Evolutionary conservation across 2,797 vertebrate genomes (phyloP).

Genomic region (Poeciliopsis infans): DNA sequence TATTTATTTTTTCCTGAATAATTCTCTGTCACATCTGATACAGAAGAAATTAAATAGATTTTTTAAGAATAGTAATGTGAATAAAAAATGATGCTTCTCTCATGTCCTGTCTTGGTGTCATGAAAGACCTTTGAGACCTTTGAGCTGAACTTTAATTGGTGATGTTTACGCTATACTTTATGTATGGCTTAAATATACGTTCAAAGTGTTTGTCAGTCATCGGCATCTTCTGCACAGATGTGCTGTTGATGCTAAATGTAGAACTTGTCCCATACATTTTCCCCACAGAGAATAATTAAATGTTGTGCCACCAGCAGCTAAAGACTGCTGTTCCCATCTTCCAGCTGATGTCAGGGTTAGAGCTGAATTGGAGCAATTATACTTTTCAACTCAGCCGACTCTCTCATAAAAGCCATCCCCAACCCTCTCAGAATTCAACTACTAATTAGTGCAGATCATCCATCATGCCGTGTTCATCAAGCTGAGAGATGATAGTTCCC

Average conservation of each 20-base stretch:
- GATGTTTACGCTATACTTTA: background rate
- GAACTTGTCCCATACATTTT: background rate
- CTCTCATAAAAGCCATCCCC: background rate
- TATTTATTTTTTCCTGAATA: background rate
- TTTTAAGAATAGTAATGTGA: background rate
- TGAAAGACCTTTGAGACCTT: background rate
- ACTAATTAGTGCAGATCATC: background rate
- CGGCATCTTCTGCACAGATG: background rate
- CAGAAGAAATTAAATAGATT: background rate
- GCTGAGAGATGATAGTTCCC: background rate
- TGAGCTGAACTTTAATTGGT: background rate
- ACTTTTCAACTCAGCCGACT: background rate
- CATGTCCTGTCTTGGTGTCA: background rate
- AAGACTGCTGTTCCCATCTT: background rate
- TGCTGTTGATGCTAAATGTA: background rate
- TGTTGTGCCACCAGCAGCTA: background rate
- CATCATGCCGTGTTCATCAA: background rate
- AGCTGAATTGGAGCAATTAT: background rate
- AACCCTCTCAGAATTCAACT: background rate
- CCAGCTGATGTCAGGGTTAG: background rate
- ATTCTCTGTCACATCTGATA: background rate
- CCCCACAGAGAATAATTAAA: slow-evolving; percentile 1
- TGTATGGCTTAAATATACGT: background rate
- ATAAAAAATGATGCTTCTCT: background rate
- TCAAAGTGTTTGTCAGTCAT: background rate